Conservation (phyloP, 2,797 vertebrate species). For the Brachyalestes nurse region DNA sequence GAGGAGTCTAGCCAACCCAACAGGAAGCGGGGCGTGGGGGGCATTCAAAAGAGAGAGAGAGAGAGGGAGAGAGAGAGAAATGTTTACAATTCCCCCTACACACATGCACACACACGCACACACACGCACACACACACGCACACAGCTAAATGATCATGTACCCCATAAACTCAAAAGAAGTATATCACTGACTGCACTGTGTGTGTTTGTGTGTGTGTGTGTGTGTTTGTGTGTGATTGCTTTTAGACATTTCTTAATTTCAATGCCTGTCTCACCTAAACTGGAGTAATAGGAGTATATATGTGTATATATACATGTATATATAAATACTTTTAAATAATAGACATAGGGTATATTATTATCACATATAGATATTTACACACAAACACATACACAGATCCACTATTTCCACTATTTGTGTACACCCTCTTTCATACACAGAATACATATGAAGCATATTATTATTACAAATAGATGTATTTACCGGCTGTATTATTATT, state of each 20-base stretch:
- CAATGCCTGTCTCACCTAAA: too few relatives aligned
- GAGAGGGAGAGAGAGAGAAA: neutral
- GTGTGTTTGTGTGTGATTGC: too few relatives aligned
- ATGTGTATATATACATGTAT: too few relatives aligned
- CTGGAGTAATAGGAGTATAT: too few relatives aligned
- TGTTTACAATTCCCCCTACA: constrained; percentile 24
- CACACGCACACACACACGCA: constrained; percentile 23
- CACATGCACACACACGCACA: constrained; percentile 58
- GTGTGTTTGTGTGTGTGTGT: constrained; percentile 9
- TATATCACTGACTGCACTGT: neutral
- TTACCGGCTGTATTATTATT: too few relatives aligned
- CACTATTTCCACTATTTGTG: too few relatives aligned
- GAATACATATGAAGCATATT: too few relatives aligned
- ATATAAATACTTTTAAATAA: too few relatives aligned
- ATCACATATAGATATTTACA: neutral
- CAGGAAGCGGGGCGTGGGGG: constrained; percentile 72
- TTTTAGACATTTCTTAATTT: too few relatives aligned
- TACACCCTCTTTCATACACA: too few relatives aligned
- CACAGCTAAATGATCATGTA: neutral
- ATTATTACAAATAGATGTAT: too few relatives aligned
- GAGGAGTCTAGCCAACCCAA: constrained; percentile 80
- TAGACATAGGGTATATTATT: neutral
- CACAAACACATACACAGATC: neutral
- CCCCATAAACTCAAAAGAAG: neutral
- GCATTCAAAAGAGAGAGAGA: constrained; percentile 25